These are phyloP conservation scores for Silurus glanis DNA, from an alignment of 2,113 vertebrate species.

Conservation along the genomic window DNA sequence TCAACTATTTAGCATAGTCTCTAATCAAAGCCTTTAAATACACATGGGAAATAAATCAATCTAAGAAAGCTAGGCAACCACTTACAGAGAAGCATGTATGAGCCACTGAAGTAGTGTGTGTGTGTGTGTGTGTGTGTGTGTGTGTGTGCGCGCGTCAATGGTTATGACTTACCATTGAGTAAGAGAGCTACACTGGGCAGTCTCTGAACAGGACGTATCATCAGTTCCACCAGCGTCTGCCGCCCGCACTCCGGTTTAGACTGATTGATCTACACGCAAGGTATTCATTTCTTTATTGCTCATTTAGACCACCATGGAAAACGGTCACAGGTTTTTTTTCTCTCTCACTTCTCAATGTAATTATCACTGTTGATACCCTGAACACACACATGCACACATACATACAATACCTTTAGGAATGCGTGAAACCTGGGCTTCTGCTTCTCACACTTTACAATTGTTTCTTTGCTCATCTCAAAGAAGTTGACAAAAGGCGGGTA, in stretches of 20 bases:
- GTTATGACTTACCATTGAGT: conserved; percentile 81
- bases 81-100: neutral
- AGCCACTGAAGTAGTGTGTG: conserved; percentile 1
- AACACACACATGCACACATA: neutral
- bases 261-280: conserved; percentile 85
- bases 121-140: neutral
- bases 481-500: conserved; percentile 98
- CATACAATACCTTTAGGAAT: conserved; percentile 85
- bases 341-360: neutral
- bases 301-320: neutral
- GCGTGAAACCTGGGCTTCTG: conserved; percentile 97
- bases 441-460: conserved; percentile 91
- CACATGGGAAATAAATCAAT: neutral
- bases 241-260: conserved; percentile 94
- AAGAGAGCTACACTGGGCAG: conserved; percentile 92
- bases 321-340: neutral
- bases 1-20: neutral
- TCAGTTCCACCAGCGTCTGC: conserved; percentile 90
- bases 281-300: neutral
- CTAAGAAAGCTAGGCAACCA: neutral
- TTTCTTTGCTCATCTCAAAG: conserved; percentile 99
- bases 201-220: conserved; percentile 96
- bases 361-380: neutral
- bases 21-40: neutral
- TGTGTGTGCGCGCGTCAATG: neutral